Percentiles rank a stretch among this genome's conserved stretches.
Conservation (phyloP, 2,797 vertebrate species). For the Loriculus beryllinus region DNA sequence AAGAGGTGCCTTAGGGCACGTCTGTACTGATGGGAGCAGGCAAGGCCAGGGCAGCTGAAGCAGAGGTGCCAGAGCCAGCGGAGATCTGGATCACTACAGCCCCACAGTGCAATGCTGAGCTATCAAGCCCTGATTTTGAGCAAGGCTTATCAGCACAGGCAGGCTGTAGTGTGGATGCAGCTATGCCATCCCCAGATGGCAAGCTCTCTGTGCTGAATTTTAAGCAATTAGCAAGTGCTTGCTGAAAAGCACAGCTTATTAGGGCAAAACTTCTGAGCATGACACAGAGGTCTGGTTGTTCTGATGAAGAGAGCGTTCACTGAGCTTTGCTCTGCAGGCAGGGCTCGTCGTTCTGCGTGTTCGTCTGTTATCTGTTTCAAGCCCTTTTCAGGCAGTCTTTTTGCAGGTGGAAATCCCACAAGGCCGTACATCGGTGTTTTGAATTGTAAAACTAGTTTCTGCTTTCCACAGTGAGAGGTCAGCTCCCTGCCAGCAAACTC, state of each 20-base stretch:
- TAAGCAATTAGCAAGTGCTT: not conserved
- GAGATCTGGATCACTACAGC: not conserved
- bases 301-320: not conserved
- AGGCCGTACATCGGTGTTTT: not conserved
- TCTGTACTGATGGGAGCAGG: rapidly evolving
- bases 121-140: not conserved
- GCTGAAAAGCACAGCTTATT: not conserved
- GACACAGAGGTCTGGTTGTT: not conserved
- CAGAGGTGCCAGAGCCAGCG: not conserved
- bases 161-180: not conserved
- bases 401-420: not conserved
- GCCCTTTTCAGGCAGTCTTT: not conserved
- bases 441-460: constrained; percentile 30
- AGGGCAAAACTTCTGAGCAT: not conserved
- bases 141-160: not conserved
- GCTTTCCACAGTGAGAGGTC: constrained; percentile 16
- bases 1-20: not conserved
- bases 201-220: not conserved
- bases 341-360: rapidly evolving
- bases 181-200: not conserved
- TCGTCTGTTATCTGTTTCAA: not conserved
- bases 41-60: not conserved
- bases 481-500: constrained; percentile 46
- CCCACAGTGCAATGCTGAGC: rapidly evolving
- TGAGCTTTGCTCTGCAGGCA: not conserved